phyloP scores from a whole-genome alignment of 1,140 invertebrate genomes.

The Thaumatotibia leucotreta region DNA sequence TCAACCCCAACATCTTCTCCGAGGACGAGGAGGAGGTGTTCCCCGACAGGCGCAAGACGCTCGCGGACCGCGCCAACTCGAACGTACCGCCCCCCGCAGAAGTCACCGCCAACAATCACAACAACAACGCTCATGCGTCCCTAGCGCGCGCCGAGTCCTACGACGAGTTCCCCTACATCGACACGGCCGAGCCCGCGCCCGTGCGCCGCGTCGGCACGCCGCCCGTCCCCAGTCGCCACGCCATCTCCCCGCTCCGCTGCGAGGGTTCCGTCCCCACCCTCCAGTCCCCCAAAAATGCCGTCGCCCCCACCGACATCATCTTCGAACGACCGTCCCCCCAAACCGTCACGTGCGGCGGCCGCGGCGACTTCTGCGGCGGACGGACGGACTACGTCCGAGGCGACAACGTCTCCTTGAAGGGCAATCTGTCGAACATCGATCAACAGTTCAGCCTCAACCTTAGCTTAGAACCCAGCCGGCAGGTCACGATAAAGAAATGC shows the following conservation, averaged over 20 bases:
- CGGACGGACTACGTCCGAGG: slow-evolving; percentile 61
- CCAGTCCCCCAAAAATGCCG: slow-evolving; percentile 88
- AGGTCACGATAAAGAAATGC: slow-evolving; percentile 68
- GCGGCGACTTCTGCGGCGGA: slow-evolving; percentile 66
- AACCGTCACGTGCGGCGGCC: slow-evolving; percentile 75
- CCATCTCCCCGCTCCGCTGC: slow-evolving; percentile 84
- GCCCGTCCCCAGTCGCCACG: slow-evolving; percentile 73
- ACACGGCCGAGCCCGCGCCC: slow-evolving; percentile 52
- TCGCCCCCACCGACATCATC: slow-evolving; percentile 84
- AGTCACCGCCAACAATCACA: slow-evolving; percentile 48
- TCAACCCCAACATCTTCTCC: slow-evolving; percentile 90
- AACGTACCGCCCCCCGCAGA: neutral
- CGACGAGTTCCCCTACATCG: slow-evolving; percentile 83
- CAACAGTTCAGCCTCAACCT: slow-evolving; percentile 78
- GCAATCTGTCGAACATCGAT: slow-evolving; percentile 66
- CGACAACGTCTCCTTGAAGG: slow-evolving; percentile 56
- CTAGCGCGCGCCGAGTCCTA: slow-evolving; percentile 82
- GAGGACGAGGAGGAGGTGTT: slow-evolving; percentile 90
- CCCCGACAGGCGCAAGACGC: slow-evolving; percentile 13
- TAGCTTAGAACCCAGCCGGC: slow-evolving; percentile 72
- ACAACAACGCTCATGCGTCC: slow-evolving; percentile 45
- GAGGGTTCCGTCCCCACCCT: slow-evolving; percentile 84
- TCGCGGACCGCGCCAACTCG: neutral
- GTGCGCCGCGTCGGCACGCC: slow-evolving; percentile 8
- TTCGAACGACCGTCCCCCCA: slow-evolving; percentile 83